Evolutionary conservation across 2,888 invertebrate genomes (phyloP).

Genomic region (Thalpophila matura): DNA sequence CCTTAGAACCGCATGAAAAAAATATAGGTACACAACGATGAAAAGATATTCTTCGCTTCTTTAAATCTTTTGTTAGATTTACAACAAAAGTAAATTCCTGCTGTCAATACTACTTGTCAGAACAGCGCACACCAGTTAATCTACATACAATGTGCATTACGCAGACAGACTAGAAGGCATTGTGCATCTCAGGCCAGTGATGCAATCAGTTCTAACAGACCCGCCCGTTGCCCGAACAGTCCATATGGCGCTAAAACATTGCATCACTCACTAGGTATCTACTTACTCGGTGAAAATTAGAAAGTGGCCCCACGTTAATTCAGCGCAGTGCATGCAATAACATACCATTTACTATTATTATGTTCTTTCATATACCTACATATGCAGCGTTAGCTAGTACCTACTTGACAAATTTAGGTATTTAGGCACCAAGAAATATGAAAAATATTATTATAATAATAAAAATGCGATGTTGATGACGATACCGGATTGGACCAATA

Average conservation of each 20-base stretch:
- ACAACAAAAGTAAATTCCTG: constrained; percentile 6
- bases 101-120: constrained; percentile 27
- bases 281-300: constrained; percentile 81
- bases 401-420: not conserved
- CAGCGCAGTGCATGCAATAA: constrained; percentile 68
- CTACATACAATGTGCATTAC: constrained; percentile 37
- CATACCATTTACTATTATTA: constrained; percentile 58
- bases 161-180: constrained; percentile 41
- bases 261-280: constrained; percentile 73
- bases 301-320: constrained; percentile 77
- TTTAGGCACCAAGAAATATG: not conserved
- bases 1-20: not conserved
- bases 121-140: constrained; percentile 23
- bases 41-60: not conserved
- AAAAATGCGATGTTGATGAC: not conserved
- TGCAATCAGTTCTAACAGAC: constrained; percentile 72
- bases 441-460: not conserved
- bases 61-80: not conserved
- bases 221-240: constrained; percentile 70
- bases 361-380: constrained; percentile 55
- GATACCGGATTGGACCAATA: constrained; percentile 21
- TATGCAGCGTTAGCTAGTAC: constrained; percentile 10
- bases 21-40: not conserved
- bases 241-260: constrained; percentile 73
- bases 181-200: constrained; percentile 63